phyloP scores from a whole-genome alignment of 2,888 invertebrate species.

The Hanleya hanleyi region DNA sequence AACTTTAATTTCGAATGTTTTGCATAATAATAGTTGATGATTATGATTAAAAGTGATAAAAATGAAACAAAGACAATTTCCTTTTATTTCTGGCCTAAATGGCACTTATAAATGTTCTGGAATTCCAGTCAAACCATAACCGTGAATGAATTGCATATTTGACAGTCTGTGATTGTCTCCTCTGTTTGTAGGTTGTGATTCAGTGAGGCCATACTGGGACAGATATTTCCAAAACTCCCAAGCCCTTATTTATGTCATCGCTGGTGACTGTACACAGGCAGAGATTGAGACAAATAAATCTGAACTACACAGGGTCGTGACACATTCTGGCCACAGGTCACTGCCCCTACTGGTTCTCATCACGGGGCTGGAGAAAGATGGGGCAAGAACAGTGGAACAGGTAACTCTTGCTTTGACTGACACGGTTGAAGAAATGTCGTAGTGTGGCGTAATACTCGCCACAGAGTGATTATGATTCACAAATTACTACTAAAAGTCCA shows the following conservation, averaged over 20 bases:
- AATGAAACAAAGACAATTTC: too few relatives aligned
- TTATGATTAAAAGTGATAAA: too few relatives aligned
- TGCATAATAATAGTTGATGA: too few relatives aligned
- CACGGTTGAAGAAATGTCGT: background rate
- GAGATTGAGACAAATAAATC: slow-evolving; percentile 48
- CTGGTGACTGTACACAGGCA: slow-evolving; percentile 56
- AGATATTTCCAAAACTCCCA: slow-evolving; percentile 64
- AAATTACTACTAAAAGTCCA: too few relatives aligned
- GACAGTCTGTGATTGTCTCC: too few relatives aligned
- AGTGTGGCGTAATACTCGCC: too few relatives aligned
- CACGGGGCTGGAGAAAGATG: slow-evolving; percentile 61
- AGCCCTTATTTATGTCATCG: slow-evolving; percentile 67
- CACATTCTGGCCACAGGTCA: slow-evolving; percentile 51
- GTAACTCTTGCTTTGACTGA: slow-evolving; percentile 37
- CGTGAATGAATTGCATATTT: too few relatives aligned
- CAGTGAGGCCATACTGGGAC: slow-evolving; percentile 68
- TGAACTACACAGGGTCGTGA: slow-evolving; percentile 58
- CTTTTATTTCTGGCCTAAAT: too few relatives aligned
- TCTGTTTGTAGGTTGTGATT: slow-evolving; percentile 68
- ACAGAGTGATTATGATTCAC: too few relatives aligned
- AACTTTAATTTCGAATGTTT: too few relatives aligned
- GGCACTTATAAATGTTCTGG: too few relatives aligned
- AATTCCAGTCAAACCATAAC: too few relatives aligned
- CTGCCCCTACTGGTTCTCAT: slow-evolving; percentile 66
- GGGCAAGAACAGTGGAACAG: slow-evolving; percentile 55